Conservation (phyloP, 2,888 invertebrate species). For the Ophion ellenae region DNA sequence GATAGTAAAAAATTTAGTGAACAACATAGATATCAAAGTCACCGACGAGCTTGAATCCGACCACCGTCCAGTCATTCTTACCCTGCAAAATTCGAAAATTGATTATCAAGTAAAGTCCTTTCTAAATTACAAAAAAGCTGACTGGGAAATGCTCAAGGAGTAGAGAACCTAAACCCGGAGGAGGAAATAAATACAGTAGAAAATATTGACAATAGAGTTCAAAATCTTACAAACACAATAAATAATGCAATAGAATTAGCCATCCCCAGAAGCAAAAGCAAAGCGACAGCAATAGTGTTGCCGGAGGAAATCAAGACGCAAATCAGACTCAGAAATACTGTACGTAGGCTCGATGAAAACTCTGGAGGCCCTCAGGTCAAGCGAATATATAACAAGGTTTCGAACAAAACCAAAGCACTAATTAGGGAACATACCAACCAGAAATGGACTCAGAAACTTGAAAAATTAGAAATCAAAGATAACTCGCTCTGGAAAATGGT, state of each 20-base stretch:
- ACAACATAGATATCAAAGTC: background rate
- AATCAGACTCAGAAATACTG: no score
- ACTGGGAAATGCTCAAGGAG: background rate
- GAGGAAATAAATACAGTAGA: background rate
- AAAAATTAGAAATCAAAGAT: conserved; percentile 46
- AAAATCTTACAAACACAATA: no score
- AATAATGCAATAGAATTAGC: no score
- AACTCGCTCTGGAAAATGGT: conserved; percentile 53
- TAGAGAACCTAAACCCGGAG: background rate
- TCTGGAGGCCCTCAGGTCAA: no score
- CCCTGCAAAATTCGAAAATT: background rate
- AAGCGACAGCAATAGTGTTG: no score
- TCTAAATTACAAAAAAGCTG: conserved; percentile 1
- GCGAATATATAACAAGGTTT: no score
- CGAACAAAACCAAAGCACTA: background rate
- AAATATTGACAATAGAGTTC: no score
- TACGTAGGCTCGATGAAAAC: no score
- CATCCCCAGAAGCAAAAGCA: no score
- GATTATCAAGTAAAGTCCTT: background rate
- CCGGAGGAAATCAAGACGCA: no score
- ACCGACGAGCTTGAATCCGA: background rate
- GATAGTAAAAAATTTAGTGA: no score
- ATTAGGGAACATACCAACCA: conserved; percentile 12
- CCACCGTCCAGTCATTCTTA: background rate
- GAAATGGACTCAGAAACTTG: conserved; percentile 34